Base-by-base conservation (phyloP, 2,113 vertebrate genomes). In the Passer montanus region DNA sequence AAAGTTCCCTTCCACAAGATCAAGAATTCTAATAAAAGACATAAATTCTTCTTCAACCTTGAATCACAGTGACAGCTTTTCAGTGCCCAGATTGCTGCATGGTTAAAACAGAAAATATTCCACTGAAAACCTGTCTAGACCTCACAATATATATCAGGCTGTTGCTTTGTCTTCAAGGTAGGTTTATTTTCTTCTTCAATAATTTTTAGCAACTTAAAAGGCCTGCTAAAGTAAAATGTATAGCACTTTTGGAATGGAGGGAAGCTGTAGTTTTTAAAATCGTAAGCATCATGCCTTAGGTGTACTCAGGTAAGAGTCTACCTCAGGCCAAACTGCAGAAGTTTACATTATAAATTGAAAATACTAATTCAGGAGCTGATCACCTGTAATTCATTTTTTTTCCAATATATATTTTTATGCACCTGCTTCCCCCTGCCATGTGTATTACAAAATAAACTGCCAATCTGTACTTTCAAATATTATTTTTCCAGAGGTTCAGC, bases 181-280 rank as follows among this genome's bases (percentile, higher is more conserved):
- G 77, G 60, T 93, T 97, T 97, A 91, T 91, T 97, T 93, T 74
- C 84, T 89, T 91, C 87, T 90, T 94, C 90, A 93, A 43, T 94
- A 96, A 64, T 94, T 97, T 83, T 96, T 92, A 96, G 80, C 91
- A 97, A 88, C 58, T 90, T 92, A 56, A 92, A 94, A 97, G 92
- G 7, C 6, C 93, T 90, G 88, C 82, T 67, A 4, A 94, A 95
- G 73, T 93, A 91, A 96, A 96, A 94, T 37, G 67, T 82, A 60
- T 44, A 93, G 89, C 60, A 93, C 84, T 96, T 97, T 62, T 64
- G 49, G 87, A 95, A 94, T 72, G 73, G 78, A 97, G 95, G 93
- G 95, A 93, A 92, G 92, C 30, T 94, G 76, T 69, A 78, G 43
- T 87, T 96, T 95, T 96, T 84, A 90, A 88, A 97, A 96, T 33